These are phyloP conservation scores for Heliconius melpomene DNA, from an alignment of 1,140 invertebrate genomes.

Conservation along the genomic window DNA sequence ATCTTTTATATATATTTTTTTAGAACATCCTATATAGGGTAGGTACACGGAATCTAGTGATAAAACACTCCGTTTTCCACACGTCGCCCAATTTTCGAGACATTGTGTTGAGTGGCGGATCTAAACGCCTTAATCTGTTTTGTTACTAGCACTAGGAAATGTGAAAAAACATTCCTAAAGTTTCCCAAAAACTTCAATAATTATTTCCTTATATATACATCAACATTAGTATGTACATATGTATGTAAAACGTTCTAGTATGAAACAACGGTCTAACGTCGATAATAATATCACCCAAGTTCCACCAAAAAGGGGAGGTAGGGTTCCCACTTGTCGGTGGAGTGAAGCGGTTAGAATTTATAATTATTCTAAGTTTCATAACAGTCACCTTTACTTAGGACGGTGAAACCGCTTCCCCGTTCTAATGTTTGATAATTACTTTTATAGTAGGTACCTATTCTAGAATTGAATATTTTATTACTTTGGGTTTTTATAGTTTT, in stretches of 20 bases:
- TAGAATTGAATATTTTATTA: background rate
- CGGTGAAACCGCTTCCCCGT: background rate
- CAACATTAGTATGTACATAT: background rate
- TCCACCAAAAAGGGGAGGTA: conserved; percentile 9
- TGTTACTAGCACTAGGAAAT: too few relatives aligned
- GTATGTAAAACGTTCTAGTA: background rate
- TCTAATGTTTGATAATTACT: conserved; percentile 1
- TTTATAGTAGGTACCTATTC: background rate
- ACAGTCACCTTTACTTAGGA: background rate
- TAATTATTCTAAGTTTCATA: background rate
- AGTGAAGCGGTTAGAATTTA: background rate
- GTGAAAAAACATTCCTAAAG: too few relatives aligned
- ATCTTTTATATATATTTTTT: too few relatives aligned
- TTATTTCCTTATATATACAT: background rate
- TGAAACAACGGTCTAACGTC: conserved; percentile 9
- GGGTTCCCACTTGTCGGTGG: background rate
- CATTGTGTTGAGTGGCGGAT: too few relatives aligned
- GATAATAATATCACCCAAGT: conserved; percentile 19
- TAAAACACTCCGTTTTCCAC: too few relatives aligned
- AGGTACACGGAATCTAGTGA: too few relatives aligned
- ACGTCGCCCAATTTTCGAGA: too few relatives aligned
- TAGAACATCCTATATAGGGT: too few relatives aligned
- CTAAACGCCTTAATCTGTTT: too few relatives aligned
- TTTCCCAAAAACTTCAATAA: too few relatives aligned
- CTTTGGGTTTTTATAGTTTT: background rate